These are phyloP conservation scores for Halocaridina rubra DNA, from an alignment of 2,888 invertebrate genomes.

Conservation along the genomic window DNA sequence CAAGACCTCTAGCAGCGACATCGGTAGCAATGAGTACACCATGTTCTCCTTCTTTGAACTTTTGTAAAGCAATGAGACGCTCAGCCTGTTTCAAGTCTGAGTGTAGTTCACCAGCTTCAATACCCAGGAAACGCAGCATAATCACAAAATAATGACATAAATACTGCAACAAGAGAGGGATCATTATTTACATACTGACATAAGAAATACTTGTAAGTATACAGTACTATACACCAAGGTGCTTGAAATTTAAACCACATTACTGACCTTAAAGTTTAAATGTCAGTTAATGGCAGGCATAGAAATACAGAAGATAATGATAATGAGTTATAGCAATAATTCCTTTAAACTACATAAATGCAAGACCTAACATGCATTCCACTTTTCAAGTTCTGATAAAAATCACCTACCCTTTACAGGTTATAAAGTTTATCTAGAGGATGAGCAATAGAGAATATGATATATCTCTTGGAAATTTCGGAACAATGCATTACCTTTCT, in stretches of 20 bases:
- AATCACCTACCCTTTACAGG: too few relatives aligned
- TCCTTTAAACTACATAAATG: too few relatives aligned
- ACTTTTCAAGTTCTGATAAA: too few relatives aligned
- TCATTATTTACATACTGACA: not conserved
- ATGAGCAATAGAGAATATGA: too few relatives aligned
- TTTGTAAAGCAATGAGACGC: constrained; percentile 86
- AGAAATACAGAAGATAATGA: too few relatives aligned
- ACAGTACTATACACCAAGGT: not conserved
- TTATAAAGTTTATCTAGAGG: too few relatives aligned
- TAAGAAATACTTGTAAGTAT: not conserved
- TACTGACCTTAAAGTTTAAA: too few relatives aligned
- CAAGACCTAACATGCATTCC: too few relatives aligned
- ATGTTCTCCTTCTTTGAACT: constrained; percentile 84
- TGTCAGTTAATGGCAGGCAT: too few relatives aligned
- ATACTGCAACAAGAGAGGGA: not conserved
- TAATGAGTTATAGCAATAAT: too few relatives aligned
- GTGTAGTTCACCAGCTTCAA: constrained; percentile 91
- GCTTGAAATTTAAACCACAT: too few relatives aligned
- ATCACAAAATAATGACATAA: constrained; percentile 70
- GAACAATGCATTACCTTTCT: constrained; percentile 79
- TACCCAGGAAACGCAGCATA: constrained; percentile 86
- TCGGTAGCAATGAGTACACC: constrained; percentile 88
- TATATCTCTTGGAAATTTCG: too few relatives aligned
- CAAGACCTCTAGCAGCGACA: constrained; percentile 92
- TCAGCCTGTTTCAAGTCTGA: constrained; percentile 96